phyloP scores from a whole-genome alignment of 2,797 vertebrate species.

The Melanotaenia maccullochi region DNA sequence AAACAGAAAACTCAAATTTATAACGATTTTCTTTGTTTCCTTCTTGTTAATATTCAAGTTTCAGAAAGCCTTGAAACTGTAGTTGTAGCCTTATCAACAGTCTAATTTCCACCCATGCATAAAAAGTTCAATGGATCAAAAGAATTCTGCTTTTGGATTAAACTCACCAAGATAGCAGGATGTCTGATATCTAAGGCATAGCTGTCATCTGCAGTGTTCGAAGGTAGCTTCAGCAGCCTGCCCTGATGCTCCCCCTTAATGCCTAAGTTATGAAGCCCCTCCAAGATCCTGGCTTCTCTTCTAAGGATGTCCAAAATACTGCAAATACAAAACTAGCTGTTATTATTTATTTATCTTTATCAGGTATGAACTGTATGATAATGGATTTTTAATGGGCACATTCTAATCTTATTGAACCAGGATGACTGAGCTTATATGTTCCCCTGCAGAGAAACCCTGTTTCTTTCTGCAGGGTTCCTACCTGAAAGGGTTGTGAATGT shows the following conservation, averaged over 20 bases:
- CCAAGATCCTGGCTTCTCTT: slow-evolving; percentile 89
- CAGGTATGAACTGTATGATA: slow-evolving; percentile 4
- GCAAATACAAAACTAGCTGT: slow-evolving; percentile 39
- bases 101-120: slow-evolving; percentile 33
- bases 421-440: slow-evolving; percentile 19
- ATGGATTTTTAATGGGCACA: slow-evolving; percentile 7
- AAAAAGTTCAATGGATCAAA: not conserved
- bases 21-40: slow-evolving; percentile 59
- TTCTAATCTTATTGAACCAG: slow-evolving; percentile 36
- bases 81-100: slow-evolving; percentile 47
- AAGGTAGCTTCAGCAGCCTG: slow-evolving; percentile 86
- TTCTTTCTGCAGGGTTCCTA: slow-evolving; percentile 66
- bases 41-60: slow-evolving; percentile 49
- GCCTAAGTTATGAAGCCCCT: slow-evolving; percentile 92
- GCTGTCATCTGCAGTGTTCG: slow-evolving; percentile 80
- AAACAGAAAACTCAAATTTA: slow-evolving; percentile 39
- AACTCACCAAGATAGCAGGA: slow-evolving; percentile 88
- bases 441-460: slow-evolving; percentile 22
- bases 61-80: slow-evolving; percentile 39
- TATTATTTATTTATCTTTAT: not conserved
- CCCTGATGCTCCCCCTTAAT: slow-evolving; percentile 85
- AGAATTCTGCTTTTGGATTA: slow-evolving; percentile 28
- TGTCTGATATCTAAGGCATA: slow-evolving; percentile 93
- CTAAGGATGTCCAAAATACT: slow-evolving; percentile 91
- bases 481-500: slow-evolving; percentile 93